phyloP scores from a whole-genome alignment of 2,797 vertebrate genomes.

The Sebastes hopkinsi region DNA sequence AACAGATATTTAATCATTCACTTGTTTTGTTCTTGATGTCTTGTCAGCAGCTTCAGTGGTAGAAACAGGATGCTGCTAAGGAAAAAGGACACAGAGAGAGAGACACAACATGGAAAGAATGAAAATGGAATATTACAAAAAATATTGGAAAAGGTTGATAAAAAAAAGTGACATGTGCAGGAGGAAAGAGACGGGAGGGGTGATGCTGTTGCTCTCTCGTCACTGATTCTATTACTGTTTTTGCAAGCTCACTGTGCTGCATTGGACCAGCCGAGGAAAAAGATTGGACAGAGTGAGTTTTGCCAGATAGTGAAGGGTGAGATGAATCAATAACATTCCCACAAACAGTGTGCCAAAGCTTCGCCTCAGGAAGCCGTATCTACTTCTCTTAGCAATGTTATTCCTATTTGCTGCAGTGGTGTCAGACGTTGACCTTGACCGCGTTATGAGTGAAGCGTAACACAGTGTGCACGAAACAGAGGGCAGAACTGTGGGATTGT shows the following conservation, averaged over 20 bases:
- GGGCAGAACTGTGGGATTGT: background rate
- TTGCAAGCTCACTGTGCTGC: constrained; percentile 69
- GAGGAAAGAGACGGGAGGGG: background rate
- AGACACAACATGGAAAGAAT: background rate
- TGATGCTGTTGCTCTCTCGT: constrained; percentile 8
- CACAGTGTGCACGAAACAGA: constrained; percentile 6
- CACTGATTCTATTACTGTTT: constrained; percentile 23
- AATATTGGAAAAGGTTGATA: background rate
- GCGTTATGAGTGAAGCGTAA: constrained; percentile 13
- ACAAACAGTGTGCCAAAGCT: constrained; percentile 1
- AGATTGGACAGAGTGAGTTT: constrained; percentile 20
- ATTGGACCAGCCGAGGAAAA: constrained; percentile 46
- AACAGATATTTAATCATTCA: background rate
- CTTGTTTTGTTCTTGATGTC: background rate
- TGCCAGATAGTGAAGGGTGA: constrained; percentile 23
- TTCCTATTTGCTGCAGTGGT: constrained; percentile 38
- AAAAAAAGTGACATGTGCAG: background rate
- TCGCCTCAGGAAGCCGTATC: background rate
- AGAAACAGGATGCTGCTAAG: background rate
- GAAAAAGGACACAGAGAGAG: background rate
- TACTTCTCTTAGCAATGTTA: background rate
- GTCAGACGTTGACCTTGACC: constrained; percentile 65
- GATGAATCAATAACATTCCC: constrained; percentile 44
- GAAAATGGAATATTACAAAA: background rate
- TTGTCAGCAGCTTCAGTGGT: background rate